Evolutionary conservation across 2,888 invertebrate genomes (phyloP).

Genomic region (Dasypogon diadema): DNA sequence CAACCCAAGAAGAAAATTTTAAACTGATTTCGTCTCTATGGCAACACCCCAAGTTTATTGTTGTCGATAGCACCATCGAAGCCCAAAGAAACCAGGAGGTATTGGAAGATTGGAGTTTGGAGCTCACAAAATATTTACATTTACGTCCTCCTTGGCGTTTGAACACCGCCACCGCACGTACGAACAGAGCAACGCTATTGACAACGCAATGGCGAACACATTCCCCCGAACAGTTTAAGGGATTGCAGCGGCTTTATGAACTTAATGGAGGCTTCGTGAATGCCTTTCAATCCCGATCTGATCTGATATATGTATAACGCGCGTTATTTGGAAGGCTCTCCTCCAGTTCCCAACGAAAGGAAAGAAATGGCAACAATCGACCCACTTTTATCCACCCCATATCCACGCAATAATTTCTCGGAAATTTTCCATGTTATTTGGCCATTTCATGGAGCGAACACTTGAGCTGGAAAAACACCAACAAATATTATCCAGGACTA

Average conservation of each 20-base stretch:
- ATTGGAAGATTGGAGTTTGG: too few species aligned
- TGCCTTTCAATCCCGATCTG: not conserved
- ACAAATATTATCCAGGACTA: not conserved
- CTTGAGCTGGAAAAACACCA: not conserved
- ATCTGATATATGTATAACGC: too few species aligned
- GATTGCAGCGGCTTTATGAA: not conserved
- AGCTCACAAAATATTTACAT: not conserved
- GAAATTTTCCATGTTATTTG: constrained; percentile 13
- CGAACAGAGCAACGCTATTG: not conserved
- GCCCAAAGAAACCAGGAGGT: not conserved
- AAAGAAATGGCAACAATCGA: constrained; percentile 1
- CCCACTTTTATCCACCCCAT: constrained; percentile 5
- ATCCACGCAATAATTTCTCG: constrained; percentile 3
- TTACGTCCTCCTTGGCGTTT: not conserved
- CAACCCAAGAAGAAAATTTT: not conserved
- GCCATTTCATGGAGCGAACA: constrained; percentile 1
- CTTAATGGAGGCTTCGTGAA: not conserved
- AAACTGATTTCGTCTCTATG: constrained; percentile 29
- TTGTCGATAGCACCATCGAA: not conserved
- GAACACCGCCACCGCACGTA: not conserved
- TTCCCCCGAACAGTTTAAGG: constrained; percentile 7
- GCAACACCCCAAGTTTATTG: constrained; percentile 29
- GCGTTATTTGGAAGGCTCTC: too few species aligned
- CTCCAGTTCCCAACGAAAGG: too few species aligned
- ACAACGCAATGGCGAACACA: not conserved